A percentile compares a stretch with the other conserved stretches of the same genome.
phyloP scores from a whole-genome alignment of 23 tunicate species.

The Pegea sp. region DNA sequence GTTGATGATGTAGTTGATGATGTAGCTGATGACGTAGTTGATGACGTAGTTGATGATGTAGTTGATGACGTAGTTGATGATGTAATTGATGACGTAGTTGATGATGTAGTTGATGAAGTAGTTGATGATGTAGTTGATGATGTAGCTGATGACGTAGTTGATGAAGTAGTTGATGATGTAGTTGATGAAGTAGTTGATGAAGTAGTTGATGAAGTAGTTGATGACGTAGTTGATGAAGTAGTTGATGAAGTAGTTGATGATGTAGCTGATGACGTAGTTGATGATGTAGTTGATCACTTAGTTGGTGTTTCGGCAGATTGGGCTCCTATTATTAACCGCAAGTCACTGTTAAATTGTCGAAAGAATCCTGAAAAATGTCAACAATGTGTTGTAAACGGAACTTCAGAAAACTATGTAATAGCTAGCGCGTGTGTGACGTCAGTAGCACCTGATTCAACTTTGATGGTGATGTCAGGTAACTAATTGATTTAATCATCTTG shows the following conservation, averaged over 20 bases:
- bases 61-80: too few species aligned
- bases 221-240: too few species aligned
- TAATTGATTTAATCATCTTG: background rate
- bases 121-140: background rate
- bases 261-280: too few species aligned
- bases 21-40: too few species aligned
- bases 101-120: too few species aligned
- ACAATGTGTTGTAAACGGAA: conserved; percentile 36
- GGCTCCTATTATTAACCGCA: conserved; percentile 53
- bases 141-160: too few species aligned
- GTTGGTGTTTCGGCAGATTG: too few species aligned
- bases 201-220: background rate
- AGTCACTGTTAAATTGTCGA: conserved; percentile 12
- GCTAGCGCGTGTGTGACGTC: conserved; percentile 72
- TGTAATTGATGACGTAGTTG: too few species aligned
- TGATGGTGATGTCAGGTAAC: conserved; percentile 53
- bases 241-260: too few species aligned
- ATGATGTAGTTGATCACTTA: too few species aligned
- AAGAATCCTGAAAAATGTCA: conserved; percentile 12
- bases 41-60: too few species aligned
- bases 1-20: too few species aligned
- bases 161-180: background rate
- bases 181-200: background rate
- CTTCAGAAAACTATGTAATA: conserved; percentile 9
- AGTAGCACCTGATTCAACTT: conserved; percentile 65